Percentiles rank a stretch among this genome's conserved stretches.
These are phyloP conservation scores for Zaprionus lineosus DNA, from an alignment of 2,888 invertebrate species.

Conservation along the genomic window DNA sequence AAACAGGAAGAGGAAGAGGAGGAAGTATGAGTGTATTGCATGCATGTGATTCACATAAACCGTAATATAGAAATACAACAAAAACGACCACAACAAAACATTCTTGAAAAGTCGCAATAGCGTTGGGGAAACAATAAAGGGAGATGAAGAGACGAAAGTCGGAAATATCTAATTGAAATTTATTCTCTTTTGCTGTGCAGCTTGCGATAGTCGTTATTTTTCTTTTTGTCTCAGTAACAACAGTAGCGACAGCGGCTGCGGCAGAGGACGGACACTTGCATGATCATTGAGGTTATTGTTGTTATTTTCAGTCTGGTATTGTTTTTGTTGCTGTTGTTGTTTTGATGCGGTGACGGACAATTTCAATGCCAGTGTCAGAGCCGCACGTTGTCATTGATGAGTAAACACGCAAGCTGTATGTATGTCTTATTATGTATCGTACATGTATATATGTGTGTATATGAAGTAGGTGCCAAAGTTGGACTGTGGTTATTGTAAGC, in stretches of 20 bases:
- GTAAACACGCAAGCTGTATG: constrained; percentile 12
- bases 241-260: neutral
- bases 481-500: too few relatives aligned
- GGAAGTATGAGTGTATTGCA: too few relatives aligned
- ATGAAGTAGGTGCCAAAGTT: neutral
- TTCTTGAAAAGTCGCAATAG: constrained; percentile 42
- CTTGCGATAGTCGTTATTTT: constrained; percentile 1
- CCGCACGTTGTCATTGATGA: constrained; percentile 46
- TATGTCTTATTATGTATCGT: neutral
- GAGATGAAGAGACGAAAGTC: constrained; percentile 11
- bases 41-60: too few relatives aligned
- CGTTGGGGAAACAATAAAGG: neutral
- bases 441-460: neutral
- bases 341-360: constrained; percentile 14
- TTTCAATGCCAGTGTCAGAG: constrained; percentile 74
- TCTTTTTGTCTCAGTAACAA: constrained; percentile 1
- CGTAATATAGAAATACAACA: too few relatives aligned
- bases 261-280: constrained; percentile 16
- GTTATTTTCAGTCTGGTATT: constrained; percentile 18
- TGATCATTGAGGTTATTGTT: constrained; percentile 32
- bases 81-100: constrained; percentile 22
- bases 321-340: constrained; percentile 16
- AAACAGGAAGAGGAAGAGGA: too few relatives aligned
- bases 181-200: constrained; percentile 24
- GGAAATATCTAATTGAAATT: constrained; percentile 54